Conservation (phyloP, 2,113 vertebrate genomes). For the Prietella phreatophila region DNA sequence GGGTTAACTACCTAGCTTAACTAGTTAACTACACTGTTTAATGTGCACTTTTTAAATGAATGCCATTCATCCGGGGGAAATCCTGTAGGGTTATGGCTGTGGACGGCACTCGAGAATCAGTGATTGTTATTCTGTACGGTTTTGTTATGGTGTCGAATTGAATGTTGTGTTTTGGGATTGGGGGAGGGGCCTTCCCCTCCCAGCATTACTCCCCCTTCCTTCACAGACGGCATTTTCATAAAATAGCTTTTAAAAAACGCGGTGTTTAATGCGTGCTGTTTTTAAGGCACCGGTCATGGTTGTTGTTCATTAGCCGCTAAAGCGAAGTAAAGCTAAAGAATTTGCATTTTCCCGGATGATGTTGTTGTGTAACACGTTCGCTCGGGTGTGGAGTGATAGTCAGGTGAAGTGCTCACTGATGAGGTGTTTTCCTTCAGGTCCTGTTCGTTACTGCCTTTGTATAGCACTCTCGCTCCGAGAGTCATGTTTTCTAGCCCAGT, state of each 20-base stretch:
- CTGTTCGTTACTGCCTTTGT: background rate
- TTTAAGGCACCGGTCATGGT: too few species aligned
- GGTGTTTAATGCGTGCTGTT: background rate
- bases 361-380: background rate
- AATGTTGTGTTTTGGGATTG: too few species aligned
- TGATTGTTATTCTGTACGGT: background rate
- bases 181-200: background rate
- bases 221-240: background rate
- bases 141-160: background rate
- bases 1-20: background rate
- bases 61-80: background rate
- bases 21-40: too few species aligned
- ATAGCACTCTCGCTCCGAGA: background rate
- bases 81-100: background rate
- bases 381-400: background rate
- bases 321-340: background rate
- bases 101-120: background rate
- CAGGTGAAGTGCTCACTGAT: background rate
- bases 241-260: background rate
- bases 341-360: background rate
- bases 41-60: background rate
- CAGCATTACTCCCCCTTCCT: background rate
- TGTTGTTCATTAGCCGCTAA: background rate
- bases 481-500: background rate
- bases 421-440: conserved; percentile 21